These are phyloP conservation scores for Menidia beryllina DNA, from an alignment of 2,113 vertebrate genomes.

Conservation along the genomic window DNA sequence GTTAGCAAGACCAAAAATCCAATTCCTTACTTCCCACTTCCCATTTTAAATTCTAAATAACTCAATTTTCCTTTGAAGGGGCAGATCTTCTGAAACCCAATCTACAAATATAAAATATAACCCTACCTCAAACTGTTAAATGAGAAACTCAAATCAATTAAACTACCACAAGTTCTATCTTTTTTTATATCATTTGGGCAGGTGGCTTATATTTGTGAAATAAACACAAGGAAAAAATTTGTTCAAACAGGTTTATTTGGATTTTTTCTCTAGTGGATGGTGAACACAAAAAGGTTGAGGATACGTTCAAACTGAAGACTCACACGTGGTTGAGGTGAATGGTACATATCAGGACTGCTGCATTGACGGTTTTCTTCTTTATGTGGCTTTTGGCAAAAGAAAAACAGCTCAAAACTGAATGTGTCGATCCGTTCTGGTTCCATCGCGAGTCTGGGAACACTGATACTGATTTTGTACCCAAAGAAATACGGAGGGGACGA, in stretches of 20 bases:
- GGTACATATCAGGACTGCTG: conserved; percentile 29
- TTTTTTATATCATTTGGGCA: background rate
- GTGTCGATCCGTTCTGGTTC: background rate
- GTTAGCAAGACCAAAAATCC: too few species aligned
- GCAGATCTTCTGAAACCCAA: too few species aligned
- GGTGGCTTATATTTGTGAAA: background rate
- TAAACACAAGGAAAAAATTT: conserved; percentile 6
- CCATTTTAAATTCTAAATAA: too few species aligned
- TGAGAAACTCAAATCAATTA: background rate
- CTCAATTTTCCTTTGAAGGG: too few species aligned
- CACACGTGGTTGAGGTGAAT: conserved; percentile 19
- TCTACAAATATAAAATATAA: too few species aligned
- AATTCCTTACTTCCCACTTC: too few species aligned
- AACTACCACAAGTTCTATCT: background rate
- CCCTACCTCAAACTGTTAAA: background rate
- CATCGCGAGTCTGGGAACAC: background rate
- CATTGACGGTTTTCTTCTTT: conserved; percentile 16
- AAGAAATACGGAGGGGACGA: conserved; percentile 9
- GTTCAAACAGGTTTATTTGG: conserved; percentile 41
- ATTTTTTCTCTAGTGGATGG: conserved; percentile 27
- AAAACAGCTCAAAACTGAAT: conserved; percentile 27
- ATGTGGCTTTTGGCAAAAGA: conserved; percentile 21
- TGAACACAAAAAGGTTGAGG: conserved; percentile 36
- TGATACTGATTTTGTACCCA: conserved; percentile 25
- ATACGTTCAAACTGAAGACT: conserved; percentile 26